Base-by-base conservation (phyloP, 2,113 vertebrate genomes). In the Pterocles burchelli region DNA sequence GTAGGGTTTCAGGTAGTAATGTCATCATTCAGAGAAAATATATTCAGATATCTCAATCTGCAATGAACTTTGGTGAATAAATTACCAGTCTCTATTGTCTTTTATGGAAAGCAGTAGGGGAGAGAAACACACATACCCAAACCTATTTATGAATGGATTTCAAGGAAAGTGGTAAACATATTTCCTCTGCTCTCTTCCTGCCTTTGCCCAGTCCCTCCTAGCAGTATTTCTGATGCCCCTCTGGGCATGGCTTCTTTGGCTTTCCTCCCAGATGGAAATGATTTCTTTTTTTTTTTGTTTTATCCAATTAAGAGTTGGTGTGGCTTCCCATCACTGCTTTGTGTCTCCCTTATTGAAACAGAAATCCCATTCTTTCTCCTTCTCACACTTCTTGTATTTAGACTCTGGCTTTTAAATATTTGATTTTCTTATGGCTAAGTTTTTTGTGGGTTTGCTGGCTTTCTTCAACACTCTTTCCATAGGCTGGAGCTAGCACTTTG, bases 101-200 rank as follows among this genome's bases (percentile, higher is more conserved):
- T 77, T 73, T 9, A 13, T 21, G 8, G 11, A 52, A 81, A 26
- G 12, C 1, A 10, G 45, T 13, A 54, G 34, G 36, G 24, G 16
- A 26, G 80, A 66, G 34, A 11, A 3, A 43, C 4, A 11, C 2
- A 45, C 10, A 13, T 4, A 29, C 2, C 9, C 2, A 15, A 1
- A 11, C 6, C 13, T 49, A 46, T 43, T 43, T n/a, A 17, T 26
- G 3, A 4, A 26, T 61, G 20, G 3, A 41, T 83, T 83, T 86
- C 16, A 41, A 59, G 29, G 7, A 17, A 75, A 22, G 52, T 22
- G 28, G 10, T 59, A 28, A 29, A 48, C 8, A 17, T 6, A 14
- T 70, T 75, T 36, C 9, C 7, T 71, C 22, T 72, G 6, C 29
- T 85, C 13, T 33, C 14, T 72, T 67, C 31, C 17, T 72, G 48